phyloP scores from a whole-genome alignment of 2,113 vertebrate genomes.

The Semnopithecus entellus region DNA sequence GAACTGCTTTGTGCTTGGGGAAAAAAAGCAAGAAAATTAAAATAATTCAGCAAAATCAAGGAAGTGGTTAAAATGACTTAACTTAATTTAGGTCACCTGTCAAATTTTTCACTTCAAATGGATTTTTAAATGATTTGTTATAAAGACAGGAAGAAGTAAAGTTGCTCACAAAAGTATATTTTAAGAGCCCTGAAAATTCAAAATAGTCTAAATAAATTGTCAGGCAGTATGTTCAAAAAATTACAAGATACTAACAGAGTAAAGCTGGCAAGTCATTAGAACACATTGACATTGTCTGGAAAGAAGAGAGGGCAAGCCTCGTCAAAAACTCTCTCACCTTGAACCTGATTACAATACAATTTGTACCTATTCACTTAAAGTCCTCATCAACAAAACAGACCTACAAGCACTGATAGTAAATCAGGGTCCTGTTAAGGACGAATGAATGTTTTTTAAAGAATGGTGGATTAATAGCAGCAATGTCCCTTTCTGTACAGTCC shows the following conservation, averaged over 20 bases:
- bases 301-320: not conserved
- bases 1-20: no score
- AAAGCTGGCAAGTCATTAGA: constrained; percentile 8
- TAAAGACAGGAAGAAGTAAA: not conserved
- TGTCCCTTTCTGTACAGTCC: not conserved
- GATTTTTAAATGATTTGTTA: not conserved
- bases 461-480: not conserved
- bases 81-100: not conserved
- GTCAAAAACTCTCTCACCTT: constrained; percentile 26
- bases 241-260: not conserved
- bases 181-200: not conserved
- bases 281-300: not conserved
- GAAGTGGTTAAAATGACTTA: not conserved
- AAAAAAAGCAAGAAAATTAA: not conserved
- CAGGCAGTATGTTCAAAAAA: not conserved
- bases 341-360: not conserved
- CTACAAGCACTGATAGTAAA: not conserved
- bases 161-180: not conserved
- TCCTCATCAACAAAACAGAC: not conserved
- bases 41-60: constrained; percentile 22
- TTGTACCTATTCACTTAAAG: not conserved
- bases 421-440: not conserved
- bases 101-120: constrained; percentile 10
- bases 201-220: constrained; percentile 3
- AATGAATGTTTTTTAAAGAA: not conserved